phyloP scores from a whole-genome alignment of 2,888 invertebrate species.

The Pegoplata infirma region DNA sequence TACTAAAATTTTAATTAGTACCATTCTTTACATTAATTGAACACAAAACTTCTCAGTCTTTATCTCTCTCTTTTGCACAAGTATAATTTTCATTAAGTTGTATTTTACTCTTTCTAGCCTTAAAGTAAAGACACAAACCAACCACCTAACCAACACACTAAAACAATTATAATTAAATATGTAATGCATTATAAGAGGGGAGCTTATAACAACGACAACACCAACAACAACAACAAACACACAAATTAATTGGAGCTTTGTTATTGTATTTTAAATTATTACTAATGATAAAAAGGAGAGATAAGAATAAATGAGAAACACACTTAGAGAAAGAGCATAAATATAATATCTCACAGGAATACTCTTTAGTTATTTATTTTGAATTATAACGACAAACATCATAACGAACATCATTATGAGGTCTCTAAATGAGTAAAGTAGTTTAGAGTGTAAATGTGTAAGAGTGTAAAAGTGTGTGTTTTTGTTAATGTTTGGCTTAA shows the following conservation, averaged over 20 bases:
- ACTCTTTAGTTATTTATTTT: slow-evolving; percentile 25
- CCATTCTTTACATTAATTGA: not conserved
- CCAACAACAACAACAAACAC: not conserved
- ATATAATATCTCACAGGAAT: slow-evolving; percentile 28
- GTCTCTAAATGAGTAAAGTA: slow-evolving; percentile 41
- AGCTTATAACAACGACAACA: slow-evolving; percentile 21
- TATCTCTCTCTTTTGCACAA: slow-evolving; percentile 15
- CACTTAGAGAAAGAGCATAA: no score
- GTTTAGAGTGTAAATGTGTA: slow-evolving; percentile 36
- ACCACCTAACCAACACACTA: slow-evolving; percentile 51
- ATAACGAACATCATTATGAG: slow-evolving; percentile 54
- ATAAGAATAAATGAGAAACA: slow-evolving; percentile 10
- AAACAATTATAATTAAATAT: slow-evolving; percentile 60
- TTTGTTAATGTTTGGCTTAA: not conserved
- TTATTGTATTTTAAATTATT: slow-evolving; percentile 55
- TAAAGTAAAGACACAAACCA: slow-evolving; percentile 54
- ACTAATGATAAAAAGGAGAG: slow-evolving; percentile 24
- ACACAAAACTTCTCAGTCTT: not conserved
- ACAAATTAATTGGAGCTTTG: slow-evolving; percentile 60
- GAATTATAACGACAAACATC: slow-evolving; percentile 49
- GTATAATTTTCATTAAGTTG: not conserved
- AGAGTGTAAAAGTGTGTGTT: not conserved
- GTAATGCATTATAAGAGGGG: slow-evolving; percentile 58
- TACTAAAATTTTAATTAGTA: no score
- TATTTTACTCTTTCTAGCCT: slow-evolving; percentile 49